Evolutionary conservation across 2,888 invertebrate genomes (phyloP).

Genomic region (Orgyia antiqua): DNA sequence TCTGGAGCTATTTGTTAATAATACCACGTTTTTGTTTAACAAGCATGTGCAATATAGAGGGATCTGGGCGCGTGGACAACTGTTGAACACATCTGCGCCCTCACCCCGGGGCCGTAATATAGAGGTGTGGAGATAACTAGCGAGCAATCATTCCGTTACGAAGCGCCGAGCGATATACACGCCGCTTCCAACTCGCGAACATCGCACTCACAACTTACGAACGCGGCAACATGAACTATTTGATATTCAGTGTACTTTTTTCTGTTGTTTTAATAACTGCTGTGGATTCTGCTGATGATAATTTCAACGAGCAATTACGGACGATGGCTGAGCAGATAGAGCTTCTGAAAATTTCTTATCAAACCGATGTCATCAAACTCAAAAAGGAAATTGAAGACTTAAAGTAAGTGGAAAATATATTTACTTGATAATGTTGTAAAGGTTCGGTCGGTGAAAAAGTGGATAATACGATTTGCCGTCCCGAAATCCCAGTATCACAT

Average conservation of each 20-base stretch:
- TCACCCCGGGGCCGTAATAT: conserved; percentile 31
- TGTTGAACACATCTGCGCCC: conserved; percentile 69
- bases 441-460: conserved; percentile 12
- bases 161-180: conserved; percentile 27
- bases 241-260: conserved; percentile 34
- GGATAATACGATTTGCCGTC: conserved; percentile 6
- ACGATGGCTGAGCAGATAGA: conserved; percentile 46
- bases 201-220: no score
- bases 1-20: no score
- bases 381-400: conserved; percentile 51
- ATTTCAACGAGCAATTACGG: conserved; percentile 39
- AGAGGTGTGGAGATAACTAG: conserved; percentile 20
- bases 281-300: conserved; percentile 37
- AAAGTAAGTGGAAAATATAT: conserved; percentile 46
- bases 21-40: no score
- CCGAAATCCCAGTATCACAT: background rate
- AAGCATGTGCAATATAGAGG: conserved; percentile 4
- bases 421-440: conserved; percentile 10
- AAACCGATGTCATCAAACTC: conserved; percentile 41
- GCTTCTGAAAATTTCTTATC: conserved; percentile 41
- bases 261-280: conserved; percentile 32
- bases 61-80: conserved; percentile 48
- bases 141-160: conserved; percentile 41
- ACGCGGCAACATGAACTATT: conserved; percentile 39
- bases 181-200: conserved; percentile 17